Evolutionary conservation across 2,888 invertebrate genomes (phyloP).

Genomic region (Lobophora halterata): DNA sequence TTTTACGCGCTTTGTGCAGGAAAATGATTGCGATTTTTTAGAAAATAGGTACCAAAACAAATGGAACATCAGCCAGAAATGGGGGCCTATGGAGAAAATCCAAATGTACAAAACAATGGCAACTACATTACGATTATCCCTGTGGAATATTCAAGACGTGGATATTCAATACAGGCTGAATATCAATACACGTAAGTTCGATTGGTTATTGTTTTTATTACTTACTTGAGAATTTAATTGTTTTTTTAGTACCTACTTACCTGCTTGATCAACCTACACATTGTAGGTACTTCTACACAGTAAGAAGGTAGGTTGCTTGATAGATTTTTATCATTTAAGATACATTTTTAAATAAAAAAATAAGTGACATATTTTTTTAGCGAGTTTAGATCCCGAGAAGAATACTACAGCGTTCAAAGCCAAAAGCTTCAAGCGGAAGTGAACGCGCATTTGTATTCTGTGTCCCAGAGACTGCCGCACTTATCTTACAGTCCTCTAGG

Average conservation of each 20-base stretch:
- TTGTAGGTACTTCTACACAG: too few species aligned
- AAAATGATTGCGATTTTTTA: conserved; percentile 25
- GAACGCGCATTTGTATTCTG: conserved; percentile 79
- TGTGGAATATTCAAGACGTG: conserved; percentile 79
- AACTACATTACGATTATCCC: conserved; percentile 82
- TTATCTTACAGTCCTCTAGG: conserved; percentile 73
- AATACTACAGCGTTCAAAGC: conserved; percentile 74
- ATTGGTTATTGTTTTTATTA: background rate
- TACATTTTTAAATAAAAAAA: background rate
- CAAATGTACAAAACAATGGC: conserved; percentile 73
- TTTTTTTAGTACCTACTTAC: too few species aligned
- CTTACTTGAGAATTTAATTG: background rate
- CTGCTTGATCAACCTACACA: too few species aligned
- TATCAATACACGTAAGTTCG: conserved; percentile 79
- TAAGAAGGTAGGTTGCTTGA: too few species aligned
- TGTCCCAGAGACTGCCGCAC: conserved; percentile 81
- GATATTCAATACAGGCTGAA: conserved; percentile 79
- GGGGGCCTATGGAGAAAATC: conserved; percentile 73
- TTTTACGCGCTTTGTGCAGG: conserved; percentile 30
- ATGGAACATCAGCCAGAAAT: conserved; percentile 75
- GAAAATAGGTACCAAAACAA: conserved; percentile 31
- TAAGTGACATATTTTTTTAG: conserved; percentile 41
- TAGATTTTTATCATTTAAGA: too few species aligned
- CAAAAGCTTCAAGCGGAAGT: conserved; percentile 76
- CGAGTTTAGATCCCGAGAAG: conserved; percentile 74